Evolutionary conservation across 1,140 invertebrate species (phyloP).

Genomic region (Drosophila cardini): DNA sequence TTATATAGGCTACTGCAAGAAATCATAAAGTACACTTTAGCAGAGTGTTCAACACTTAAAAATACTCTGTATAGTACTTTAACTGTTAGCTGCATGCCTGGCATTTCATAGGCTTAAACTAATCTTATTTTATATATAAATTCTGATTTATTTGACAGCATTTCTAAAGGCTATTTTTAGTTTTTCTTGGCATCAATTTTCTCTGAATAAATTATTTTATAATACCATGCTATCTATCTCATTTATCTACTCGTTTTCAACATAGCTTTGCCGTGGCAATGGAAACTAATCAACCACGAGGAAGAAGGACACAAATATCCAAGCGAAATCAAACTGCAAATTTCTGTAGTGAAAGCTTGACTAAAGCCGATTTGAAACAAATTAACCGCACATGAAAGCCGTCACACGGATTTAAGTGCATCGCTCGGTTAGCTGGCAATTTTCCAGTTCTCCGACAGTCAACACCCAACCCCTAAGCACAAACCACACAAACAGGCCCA

Average conservation of each 20-base stretch:
- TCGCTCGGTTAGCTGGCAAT: slow-evolving; percentile 68
- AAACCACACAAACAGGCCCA: slow-evolving; percentile 17
- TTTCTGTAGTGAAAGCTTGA: neutral
- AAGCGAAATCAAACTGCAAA: slow-evolving; percentile 3
- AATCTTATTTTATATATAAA: too few relatives aligned
- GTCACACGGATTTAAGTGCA: slow-evolving; percentile 65
- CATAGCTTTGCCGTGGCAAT: slow-evolving; percentile 13
- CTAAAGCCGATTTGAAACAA: slow-evolving; percentile 73
- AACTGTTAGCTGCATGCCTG: too few relatives aligned
- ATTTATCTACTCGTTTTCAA: neutral
- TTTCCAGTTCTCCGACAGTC: slow-evolving; percentile 44
- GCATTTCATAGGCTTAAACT: too few relatives aligned
- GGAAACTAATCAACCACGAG: slow-evolving; percentile 38
- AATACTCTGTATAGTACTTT: too few relatives aligned
- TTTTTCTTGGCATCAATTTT: too few relatives aligned
- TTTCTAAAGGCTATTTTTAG: too few relatives aligned
- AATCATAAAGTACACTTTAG: too few relatives aligned
- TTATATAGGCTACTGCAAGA: too few relatives aligned
- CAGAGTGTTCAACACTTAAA: too few relatives aligned
- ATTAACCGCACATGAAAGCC: slow-evolving; percentile 72
- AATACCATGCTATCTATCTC: neutral
- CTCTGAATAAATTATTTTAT: neutral
- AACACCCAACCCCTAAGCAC: neutral
- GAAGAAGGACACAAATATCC: neutral
- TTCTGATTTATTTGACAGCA: too few relatives aligned